Evolutionary conservation across 2,113 vertebrate genomes (phyloP), one percentile per base, ranked within the genome.

Genomic region (Arvicanthis niloticus): DNA sequence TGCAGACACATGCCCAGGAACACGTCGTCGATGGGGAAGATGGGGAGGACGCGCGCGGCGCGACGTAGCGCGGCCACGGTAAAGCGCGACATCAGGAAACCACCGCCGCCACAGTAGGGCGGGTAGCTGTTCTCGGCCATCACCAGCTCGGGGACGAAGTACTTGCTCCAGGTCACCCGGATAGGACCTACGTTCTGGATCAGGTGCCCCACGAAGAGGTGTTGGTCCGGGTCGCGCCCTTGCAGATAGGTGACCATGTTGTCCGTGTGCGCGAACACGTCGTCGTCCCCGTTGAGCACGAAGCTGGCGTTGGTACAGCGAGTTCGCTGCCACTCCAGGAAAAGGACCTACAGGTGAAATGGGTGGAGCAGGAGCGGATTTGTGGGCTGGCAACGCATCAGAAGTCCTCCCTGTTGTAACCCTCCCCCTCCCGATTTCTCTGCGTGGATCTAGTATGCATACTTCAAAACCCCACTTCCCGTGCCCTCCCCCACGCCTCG

Each of bases 11-110:
- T 99, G 42, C 99, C 99, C 98, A 99, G 86, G 97, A 99, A 99
- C 70, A 99, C 99, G 17, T 99, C 99, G 29, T 99, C 99, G 5
- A 99, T 99, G n/a, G 99, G 99, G 97, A 99, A 99, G 67, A 99
- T 91, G 31, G 96, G 96, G 29, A 99, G 98, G 26, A 98, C 91
- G 15, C 87, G 97, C 0, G 99, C 98, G 8, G 98, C 98, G 58
- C 96, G 93, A 62, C 97, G 98, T 92, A 99, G 68, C 6, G 97
- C 89, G 0, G 97, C 76, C 0, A 98, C 99, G 89, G 99, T 99
- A 93, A 98, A 98, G 22, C 98, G 97, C 0, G 99, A 99, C 87
- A 99, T 97, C 5, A 99, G 97, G 87, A 99, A 99, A 29, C 99
- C 99, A 0, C 99, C 99, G 0, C 99, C 99, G 0, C 98, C 99